Conservation (phyloP, 2,113 vertebrate species). For the Phalacrocorax aristotelis region DNA sequence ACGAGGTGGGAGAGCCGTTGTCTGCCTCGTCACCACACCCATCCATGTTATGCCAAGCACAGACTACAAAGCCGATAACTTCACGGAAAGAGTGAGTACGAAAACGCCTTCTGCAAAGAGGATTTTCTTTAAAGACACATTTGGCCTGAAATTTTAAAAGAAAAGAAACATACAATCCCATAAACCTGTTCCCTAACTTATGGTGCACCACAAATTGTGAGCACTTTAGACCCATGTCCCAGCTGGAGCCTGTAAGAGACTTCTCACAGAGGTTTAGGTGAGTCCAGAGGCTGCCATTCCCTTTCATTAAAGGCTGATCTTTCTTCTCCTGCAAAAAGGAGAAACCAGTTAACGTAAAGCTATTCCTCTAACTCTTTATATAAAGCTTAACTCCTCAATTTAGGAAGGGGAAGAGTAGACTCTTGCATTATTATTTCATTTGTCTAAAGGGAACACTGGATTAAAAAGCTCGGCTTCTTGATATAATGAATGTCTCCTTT, state of each 20-base stretch:
- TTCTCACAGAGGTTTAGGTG: accelerated
- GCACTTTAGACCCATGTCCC: not conserved
- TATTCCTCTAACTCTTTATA: not conserved
- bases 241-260: not conserved
- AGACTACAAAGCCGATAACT: slow-evolving; percentile 68
- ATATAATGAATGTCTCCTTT: not conserved
- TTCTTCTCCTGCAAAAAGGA: not conserved
- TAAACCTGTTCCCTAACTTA: accelerated
- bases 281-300: not conserved
- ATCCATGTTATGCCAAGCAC: not conserved
- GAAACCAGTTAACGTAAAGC: not conserved
- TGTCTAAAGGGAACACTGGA: not conserved
- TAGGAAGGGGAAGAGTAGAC: not conserved
- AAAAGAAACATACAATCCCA: not conserved
- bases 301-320: not conserved
- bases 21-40: slow-evolving; percentile 74
- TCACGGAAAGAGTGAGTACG: slow-evolving; percentile 78
- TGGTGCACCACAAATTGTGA: accelerated
- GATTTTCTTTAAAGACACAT: not conserved
- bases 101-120: accelerated
- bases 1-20: slow-evolving; percentile 57
- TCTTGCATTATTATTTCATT: not conserved
- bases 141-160: not conserved
- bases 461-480: not conserved
- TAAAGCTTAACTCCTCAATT: accelerated